Evolutionary conservation across 2,113 vertebrate genomes (phyloP).

Genomic region (Apaloderma vittatum): DNA sequence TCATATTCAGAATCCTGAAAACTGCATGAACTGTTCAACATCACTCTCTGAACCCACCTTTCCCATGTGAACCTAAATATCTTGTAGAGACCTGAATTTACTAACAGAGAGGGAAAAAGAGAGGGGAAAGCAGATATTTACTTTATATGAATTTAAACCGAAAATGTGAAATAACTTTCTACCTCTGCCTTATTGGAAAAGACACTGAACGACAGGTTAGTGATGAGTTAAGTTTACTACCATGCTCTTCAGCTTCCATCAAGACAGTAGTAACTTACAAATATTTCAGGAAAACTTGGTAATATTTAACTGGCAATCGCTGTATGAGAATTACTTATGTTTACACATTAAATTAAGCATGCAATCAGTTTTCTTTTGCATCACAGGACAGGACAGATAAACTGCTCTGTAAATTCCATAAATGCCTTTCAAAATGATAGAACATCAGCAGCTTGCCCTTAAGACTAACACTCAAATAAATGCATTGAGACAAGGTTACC

Average conservation of each 20-base stretch:
- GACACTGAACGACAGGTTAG: neutral
- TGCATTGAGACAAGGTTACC: neutral
- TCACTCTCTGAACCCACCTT: neutral
- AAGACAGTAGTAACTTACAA: neutral
- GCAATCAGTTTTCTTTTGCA: neutral
- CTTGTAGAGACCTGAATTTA: neutral
- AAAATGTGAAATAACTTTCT: neutral
- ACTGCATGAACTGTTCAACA: neutral
- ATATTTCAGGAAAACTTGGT: neutral
- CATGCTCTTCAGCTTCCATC: neutral
- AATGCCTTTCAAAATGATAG: neutral
- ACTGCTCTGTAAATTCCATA: neutral
- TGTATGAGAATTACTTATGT: neutral
- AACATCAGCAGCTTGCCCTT: neutral
- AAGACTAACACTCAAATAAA: neutral
- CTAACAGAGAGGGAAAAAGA: neutral
- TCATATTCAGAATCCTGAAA: neutral
- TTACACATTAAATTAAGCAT: neutral
- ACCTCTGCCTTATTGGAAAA: neutral
- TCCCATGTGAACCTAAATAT: neutral
- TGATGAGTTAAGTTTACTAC: neutral
- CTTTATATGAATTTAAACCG: neutral
- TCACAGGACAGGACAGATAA: neutral
- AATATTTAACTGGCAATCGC: neutral
- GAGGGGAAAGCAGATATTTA: neutral